Base-by-base conservation (phyloP, 1,140 invertebrate genomes). In the Condylostylus longicornis region DNA sequence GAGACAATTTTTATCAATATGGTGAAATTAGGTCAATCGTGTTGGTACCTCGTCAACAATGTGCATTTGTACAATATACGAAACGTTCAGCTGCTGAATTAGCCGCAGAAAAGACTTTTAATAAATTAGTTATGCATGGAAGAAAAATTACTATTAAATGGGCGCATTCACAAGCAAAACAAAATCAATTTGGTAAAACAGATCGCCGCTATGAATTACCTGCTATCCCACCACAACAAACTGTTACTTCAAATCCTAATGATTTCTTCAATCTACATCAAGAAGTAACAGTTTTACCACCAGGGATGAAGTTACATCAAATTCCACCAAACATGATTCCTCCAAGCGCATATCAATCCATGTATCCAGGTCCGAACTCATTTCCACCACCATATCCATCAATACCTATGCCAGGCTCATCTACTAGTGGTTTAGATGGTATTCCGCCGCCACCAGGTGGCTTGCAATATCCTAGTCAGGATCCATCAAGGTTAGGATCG, bases 1-100 rank as follows among this genome's bases (percentile, higher is more conserved):
- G 49, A 4, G 50, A 58, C 33, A 53, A 59, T 55, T 98, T 98
- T 57, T 99, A 98, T 66, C 94, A 98, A 60, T 98, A 87, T 67
- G 95, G 95, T n/a, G 95, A 98, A 64, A 95, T 98, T 36, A 73
- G 95, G 17, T 83, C 81, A 2, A 71, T 99, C 2, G 93, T 88
- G 28, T 68, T 98, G 45, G 84, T 97, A 2, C 74, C 76, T 0
- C 78, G 89, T 46, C 91, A 97, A 49, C 90, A 95, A 49, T 98
- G 94, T 70, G 93, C 91, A 1, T 99, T 99, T 61, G 82, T 99
- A 5, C 90, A 97, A 54, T 99, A 90, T 58, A 96, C 91, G 0
- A 80, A 79, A 20, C 68, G 96, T 40, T 66, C 69, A 33, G 78
- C 89, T 1, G 88, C 95, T 0, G 95, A 99, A 63, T 62, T 79